Conservation (phyloP, 1,140 invertebrate species). For the Bombus turneri region DNA sequence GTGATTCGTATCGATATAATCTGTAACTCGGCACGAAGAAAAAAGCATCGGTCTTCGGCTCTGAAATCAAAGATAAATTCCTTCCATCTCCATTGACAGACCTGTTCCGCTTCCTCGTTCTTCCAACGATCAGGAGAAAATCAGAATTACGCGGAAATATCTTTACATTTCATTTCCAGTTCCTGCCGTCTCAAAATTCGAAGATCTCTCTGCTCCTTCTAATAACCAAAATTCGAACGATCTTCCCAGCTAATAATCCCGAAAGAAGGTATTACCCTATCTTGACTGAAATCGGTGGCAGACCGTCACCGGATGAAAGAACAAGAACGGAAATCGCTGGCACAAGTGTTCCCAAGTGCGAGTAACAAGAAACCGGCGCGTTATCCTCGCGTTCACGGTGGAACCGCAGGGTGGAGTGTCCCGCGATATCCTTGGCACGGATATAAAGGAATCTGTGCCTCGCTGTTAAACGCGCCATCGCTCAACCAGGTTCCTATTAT, state of each 20-base stretch:
- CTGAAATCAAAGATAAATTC: background rate
- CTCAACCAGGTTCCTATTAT: slow-evolving; percentile 55
- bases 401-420: slow-evolving; percentile 38
- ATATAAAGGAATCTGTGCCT: slow-evolving; percentile 57
- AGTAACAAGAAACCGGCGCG: slow-evolving; percentile 22
- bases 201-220: background rate
- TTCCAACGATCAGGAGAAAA: background rate
- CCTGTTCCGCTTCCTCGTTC: background rate
- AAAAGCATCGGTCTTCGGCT: background rate
- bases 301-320: background rate
- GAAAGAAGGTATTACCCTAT: background rate
- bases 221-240: background rate
- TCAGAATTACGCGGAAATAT: background rate
- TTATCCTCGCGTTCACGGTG: slow-evolving; percentile 38
- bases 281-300: background rate
- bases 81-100: background rate
- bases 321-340: background rate
- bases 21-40: background rate
- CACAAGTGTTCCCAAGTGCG: slow-evolving; percentile 19
- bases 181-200: background rate
- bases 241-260: background rate
- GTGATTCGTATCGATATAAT: background rate
- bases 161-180: background rate
- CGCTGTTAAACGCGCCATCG: slow-evolving; percentile 51
- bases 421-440: slow-evolving; percentile 64